Base-by-base conservation (phyloP, 2,797 vertebrate species). In the Gymnopithys bicolor region DNA sequence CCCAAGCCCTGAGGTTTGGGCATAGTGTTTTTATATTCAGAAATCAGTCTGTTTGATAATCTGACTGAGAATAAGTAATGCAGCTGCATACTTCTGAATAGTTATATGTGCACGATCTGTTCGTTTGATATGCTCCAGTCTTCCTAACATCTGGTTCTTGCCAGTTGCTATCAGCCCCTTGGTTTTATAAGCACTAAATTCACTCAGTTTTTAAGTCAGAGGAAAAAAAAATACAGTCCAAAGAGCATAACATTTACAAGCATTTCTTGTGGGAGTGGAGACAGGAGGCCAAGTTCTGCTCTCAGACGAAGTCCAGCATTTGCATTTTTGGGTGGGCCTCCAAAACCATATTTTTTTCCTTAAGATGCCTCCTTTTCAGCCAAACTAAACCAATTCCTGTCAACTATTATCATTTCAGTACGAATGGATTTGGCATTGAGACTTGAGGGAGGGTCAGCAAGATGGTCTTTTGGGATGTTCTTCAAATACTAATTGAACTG, bases 131-230 rank as follows among this genome's bases (percentile, higher is more conserved):
- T 94, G 91, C 94, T 93, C 84, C 94, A 95, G 92, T 92, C 83
- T 87, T 92, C 70, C 81, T 79, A 97, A 97, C 95, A 97, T 97
- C 97, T 97, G 97, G 94, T 95, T 97, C 95, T 67, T 93, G 93
- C 96, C 95, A 92, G 71, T 96, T 94, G 91, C 92, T 97, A 94
- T 96, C 96, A 95, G 67, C 64, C 84, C 75, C 59, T 80, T 87
- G 77, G 92, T 96, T 98, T 97, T 96, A 97, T 89, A 94, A 96
- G 94, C 88, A 96, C 93, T 97, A 95, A 92, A 96, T 94, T 96
- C 80, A 89, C 91, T 95, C 84, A 23, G 92, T 78, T 84, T 95
- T 96, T 93, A 95, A 92, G 91, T 73, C 68, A 70, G 53, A 70
- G 33, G 37, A 2, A 5, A 28, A 69, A 69, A 85, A 88, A 91